Conservation (phyloP, 2,113 vertebrate genomes). For the Aldabrachelys gigantea region DNA sequence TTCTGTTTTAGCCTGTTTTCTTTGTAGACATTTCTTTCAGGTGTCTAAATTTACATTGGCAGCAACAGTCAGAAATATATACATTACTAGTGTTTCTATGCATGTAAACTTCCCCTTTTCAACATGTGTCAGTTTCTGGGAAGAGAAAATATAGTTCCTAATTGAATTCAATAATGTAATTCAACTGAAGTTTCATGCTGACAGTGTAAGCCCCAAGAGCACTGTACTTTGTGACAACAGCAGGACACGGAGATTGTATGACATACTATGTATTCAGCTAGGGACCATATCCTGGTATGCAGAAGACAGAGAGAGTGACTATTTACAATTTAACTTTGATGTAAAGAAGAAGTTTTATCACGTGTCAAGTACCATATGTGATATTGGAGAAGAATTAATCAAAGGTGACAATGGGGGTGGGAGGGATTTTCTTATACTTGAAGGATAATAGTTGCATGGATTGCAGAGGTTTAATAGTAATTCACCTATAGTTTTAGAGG, state of each 20-base stretch:
- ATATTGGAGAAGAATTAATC: conserved; percentile 20
- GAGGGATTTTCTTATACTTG: background rate
- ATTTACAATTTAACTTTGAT: conserved; percentile 20
- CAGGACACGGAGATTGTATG: background rate
- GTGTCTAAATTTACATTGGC: background rate
- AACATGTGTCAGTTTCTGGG: conserved; percentile 4
- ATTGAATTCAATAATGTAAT: conserved; percentile 39
- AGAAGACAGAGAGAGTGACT: background rate
- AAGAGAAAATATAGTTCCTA: background rate
- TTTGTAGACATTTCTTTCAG: background rate
- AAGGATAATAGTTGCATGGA: background rate
- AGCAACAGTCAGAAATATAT: conserved; percentile 10
- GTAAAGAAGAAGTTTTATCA: conserved; percentile 25
- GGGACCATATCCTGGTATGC: background rate
- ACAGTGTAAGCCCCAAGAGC: background rate
- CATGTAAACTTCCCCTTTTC: conserved; percentile 39
- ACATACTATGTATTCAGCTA: background rate
- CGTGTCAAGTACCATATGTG: background rate
- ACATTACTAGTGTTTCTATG: background rate
- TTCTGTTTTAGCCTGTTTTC: background rate
- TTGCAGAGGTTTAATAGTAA: background rate
- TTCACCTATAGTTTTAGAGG: background rate
- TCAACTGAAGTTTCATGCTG: background rate
- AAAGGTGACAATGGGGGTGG: background rate
- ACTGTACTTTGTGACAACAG: background rate